Evolutionary conservation across 2,888 invertebrate species (phyloP).

Genomic region (Cheiracanthium punctorium): DNA sequence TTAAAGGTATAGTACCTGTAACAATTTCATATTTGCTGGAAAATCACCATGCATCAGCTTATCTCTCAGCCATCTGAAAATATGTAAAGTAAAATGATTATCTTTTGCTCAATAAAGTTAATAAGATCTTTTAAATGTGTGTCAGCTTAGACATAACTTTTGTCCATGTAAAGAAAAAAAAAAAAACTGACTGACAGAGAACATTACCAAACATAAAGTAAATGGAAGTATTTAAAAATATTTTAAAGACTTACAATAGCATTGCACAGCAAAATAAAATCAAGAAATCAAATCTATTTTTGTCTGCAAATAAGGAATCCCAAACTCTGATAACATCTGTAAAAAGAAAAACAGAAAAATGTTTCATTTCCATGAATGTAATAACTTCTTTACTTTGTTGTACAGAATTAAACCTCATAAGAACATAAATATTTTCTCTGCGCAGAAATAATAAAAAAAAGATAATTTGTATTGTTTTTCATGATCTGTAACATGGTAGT

Average conservation of each 20-base stretch:
- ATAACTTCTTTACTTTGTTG: background rate
- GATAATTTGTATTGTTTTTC: too few relatives aligned
- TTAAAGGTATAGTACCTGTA: constrained; percentile 85
- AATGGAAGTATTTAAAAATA: too few relatives aligned
- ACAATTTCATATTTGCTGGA: constrained; percentile 92
- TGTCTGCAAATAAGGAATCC: constrained; percentile 96
- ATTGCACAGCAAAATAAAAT: constrained; percentile 96
- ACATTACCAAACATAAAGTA: too few relatives aligned
- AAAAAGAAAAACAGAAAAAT: constrained; percentile 54
- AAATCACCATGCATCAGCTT: constrained; percentile 92
- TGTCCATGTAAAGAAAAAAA: too few relatives aligned
- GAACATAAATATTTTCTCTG: too few relatives aligned
- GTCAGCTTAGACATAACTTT: too few relatives aligned
- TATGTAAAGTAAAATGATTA: background rate
- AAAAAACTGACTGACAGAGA: too few relatives aligned
- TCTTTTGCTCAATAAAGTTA: background rate
- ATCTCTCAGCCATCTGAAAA: constrained; percentile 85
- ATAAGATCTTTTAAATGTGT: background rate
- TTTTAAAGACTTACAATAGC: constrained; percentile 88
- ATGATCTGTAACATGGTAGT: too few relatives aligned
- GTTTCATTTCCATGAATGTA: background rate
- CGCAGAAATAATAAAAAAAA: too few relatives aligned
- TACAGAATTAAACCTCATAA: too few relatives aligned
- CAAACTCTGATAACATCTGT: constrained; percentile 94
- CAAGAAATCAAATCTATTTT: constrained; percentile 91